Conservation (phyloP, 1,140 invertebrate species). For the Drosophila teissieri region DNA sequence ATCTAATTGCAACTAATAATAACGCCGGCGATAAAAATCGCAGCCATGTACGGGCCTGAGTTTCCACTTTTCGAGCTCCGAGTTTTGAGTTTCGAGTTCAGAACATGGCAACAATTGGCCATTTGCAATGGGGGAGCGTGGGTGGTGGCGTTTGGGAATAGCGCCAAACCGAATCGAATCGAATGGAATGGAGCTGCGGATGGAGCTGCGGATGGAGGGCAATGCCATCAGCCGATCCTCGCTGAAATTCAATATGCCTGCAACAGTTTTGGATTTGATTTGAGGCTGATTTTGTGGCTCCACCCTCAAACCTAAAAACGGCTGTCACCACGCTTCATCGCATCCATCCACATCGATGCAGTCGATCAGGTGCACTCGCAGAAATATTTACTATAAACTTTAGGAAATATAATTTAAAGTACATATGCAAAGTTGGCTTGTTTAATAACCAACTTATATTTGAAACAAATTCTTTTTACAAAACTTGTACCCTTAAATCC, state of each 20-base stretch:
- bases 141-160: conserved; percentile 25
- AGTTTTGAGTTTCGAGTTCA: background rate
- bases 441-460: no score
- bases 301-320: conserved; percentile 78
- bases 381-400: background rate
- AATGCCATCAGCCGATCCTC: conserved; percentile 55
- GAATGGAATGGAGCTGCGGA: conserved; percentile 14
- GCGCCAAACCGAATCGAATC: background rate
- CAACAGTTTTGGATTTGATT: conserved; percentile 49
- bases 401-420: background rate
- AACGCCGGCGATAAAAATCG: conserved; percentile 72
- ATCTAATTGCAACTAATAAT: conserved; percentile 83
- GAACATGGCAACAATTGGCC: conserved; percentile 59
- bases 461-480: background rate
- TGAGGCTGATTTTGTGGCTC: conserved; percentile 56
- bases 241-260: conserved; percentile 68
- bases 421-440: no score
- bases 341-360: conserved; percentile 35
- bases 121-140: conserved; percentile 55
- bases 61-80: conserved; percentile 8
- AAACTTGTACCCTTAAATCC: no score
- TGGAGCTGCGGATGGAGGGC: conserved; percentile 13
- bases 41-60: conserved; percentile 22
- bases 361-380: conserved; percentile 14
- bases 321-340: conserved; percentile 71